Evolutionary conservation across 2,797 vertebrate species (phyloP).

Genomic region (Bovichtus diacanthus): DNA sequence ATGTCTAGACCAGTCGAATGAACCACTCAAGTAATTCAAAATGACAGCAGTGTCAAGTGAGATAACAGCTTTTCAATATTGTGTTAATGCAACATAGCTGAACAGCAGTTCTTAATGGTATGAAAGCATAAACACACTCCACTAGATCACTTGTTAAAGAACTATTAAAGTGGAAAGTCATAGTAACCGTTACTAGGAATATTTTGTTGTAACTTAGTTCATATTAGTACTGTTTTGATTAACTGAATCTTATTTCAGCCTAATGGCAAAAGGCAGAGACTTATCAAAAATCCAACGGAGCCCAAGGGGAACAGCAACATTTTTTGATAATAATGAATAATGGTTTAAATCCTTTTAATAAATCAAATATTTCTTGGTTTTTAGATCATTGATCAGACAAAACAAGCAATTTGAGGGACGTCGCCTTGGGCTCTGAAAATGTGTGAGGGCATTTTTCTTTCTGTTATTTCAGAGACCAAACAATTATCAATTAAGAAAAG

Average conservation of each 20-base stretch:
- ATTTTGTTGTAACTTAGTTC: not conserved
- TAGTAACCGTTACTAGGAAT: not conserved
- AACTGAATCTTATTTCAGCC: not conserved
- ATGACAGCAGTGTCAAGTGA: conserved; percentile 68
- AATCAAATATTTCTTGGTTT: not conserved
- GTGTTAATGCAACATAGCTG: conserved; percentile 35
- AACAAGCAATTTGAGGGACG: not conserved
- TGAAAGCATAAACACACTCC: conserved; percentile 25
- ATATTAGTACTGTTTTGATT: not conserved
- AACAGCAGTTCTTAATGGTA: conserved; percentile 23
- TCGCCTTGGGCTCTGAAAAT: not conserved
- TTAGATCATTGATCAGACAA: not conserved
- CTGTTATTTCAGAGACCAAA: not conserved
- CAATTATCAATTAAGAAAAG: not conserved
- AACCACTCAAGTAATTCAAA: conserved; percentile 58
- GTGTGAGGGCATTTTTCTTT: not conserved
- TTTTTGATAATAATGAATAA: not conserved
- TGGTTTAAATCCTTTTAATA: not conserved
- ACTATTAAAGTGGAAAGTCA: conserved; percentile 3
- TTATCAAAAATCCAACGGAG: not conserved
- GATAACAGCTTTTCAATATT: conserved; percentile 53
- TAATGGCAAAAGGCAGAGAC: not conserved
- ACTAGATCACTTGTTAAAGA: conserved; percentile 15
- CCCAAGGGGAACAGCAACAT: too few species aligned
- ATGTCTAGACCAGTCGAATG: conserved; percentile 46